Conservation (phyloP, 2,888 invertebrate species). For the Gasteruption jaculator region DNA sequence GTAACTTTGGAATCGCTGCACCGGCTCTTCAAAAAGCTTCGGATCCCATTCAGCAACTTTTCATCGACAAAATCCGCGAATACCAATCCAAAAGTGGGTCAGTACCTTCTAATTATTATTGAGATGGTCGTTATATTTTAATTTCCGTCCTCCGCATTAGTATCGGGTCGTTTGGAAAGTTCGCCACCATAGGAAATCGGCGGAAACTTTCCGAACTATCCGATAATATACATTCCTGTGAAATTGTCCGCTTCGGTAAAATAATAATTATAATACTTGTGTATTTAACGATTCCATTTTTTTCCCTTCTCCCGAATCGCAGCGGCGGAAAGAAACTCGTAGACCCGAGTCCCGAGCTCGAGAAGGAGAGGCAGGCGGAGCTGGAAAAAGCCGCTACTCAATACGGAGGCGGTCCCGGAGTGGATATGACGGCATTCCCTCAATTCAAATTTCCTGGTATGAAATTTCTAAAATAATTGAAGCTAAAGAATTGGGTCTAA, state of each 20-base stretch:
- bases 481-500: too few relatives aligned
- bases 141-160: neutral
- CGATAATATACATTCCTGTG: too few relatives aligned
- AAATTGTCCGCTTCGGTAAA: too few relatives aligned
- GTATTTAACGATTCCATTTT: too few relatives aligned
- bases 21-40: slow-evolving; percentile 65
- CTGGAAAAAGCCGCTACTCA: slow-evolving; percentile 76
- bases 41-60: slow-evolving; percentile 92
- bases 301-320: too few relatives aligned
- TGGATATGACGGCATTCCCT: slow-evolving; percentile 88
- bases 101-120: slow-evolving; percentile 45
- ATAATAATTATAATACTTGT: too few relatives aligned
- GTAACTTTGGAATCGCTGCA: slow-evolving; percentile 71
- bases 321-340: slow-evolving; percentile 83
- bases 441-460: slow-evolving; percentile 70
- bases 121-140: neutral
- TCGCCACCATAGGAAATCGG: neutral
- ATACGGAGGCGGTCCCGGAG: slow-evolving; percentile 70
- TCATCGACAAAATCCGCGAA: slow-evolving; percentile 87
- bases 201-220: too few relatives aligned
- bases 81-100: slow-evolving; percentile 84
- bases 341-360: slow-evolving; percentile 72
- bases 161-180: neutral
- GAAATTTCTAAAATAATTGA: neutral
- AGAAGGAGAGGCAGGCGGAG: slow-evolving; percentile 72